Evolutionary conservation across 23 tunicate genomes (phyloP), one percentile per base, ranked within the genome.

Genomic region (Trididemnum nubilum): DNA sequence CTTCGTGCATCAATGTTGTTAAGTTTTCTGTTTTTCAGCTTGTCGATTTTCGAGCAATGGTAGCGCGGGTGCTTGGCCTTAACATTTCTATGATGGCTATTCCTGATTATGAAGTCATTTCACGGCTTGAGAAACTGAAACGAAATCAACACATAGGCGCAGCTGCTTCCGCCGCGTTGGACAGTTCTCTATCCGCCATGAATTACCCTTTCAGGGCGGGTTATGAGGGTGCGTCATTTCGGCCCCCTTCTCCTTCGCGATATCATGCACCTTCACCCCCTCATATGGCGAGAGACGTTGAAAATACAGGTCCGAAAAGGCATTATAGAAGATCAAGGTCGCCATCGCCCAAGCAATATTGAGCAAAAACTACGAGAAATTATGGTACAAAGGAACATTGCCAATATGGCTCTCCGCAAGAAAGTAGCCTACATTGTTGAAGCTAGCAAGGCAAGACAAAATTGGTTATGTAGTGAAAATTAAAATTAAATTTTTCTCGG

Each of bases 61-160:
- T 94, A 0, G 98, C 98, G 32, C 81, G 95, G n/a, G 85, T 94
- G 88, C 85, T 94, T 39, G 92, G 92, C 0, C 75, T 94, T 29
- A 91, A 94, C 36, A 91, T 94, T 35, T 76, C 95, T 24, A 78
- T 85, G 0, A 80, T 94, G 0, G 83, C 98, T 23, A 82, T 94
- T 0, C 98, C 98, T 1, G 98, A 94, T 71, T 94, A 89, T 73
- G 98, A 94, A 83, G 76, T 94, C 22, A 82, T 94, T 32, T 82
- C 92, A 4, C 76, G 91, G 34, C 76, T 94, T 33, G 98, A 94
- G 61, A 82, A 83, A 50, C 78, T 94, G 36, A 89, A 89, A 35
- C 81, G 87, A 26, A 89, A 94, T 49, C 98, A 94, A n/a, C 95
- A 89, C 36, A 73, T 88, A 0, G 90, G 85, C 30, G 77, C 79